Evolutionary conservation across 2,888 invertebrate genomes (phyloP), one percentile per base, ranked within the genome.

Genomic region (Cordilura impudica): DNA sequence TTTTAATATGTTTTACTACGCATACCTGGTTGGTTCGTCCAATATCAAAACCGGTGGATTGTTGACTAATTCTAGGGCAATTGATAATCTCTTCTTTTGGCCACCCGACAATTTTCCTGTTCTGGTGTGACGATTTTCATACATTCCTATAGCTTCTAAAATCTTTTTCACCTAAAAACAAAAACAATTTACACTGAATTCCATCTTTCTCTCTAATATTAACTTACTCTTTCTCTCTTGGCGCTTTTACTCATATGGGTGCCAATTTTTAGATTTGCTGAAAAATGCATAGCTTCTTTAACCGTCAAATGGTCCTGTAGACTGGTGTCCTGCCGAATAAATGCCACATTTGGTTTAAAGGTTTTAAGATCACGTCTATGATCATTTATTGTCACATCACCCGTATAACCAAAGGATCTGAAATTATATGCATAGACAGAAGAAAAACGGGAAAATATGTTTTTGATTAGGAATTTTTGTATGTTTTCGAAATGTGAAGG

Each of bases 31-130:
- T 21, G 98, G 98, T 90, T 98, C 98, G 88, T 98, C 98, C 82
- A 98, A 93, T 88, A 98, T 96, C 93, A 98, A 94, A 58, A 98
- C 93, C 0, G 96, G 95, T 1, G 98, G 98, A 89, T 98, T 97
- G 88, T 94, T 96, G 82, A 98, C 93, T 84, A 98, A 91, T 91
- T 98, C 98, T 81, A 97, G 91, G 7, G 97, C 97, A 81, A 98
- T 96, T 1, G 97, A 94, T 60, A 98, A 92, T 84, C 98, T 92
- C 89, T 98, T 98, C 85, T 93, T 93, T 90, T 98, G 96, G 0
- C 98, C 98, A 7, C 98, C 97, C 12, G 97, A 97, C 51, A 98
- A 91, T 53, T 92, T 90, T 2, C 91, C 91, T 0, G 95, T 94
- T 81, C 93, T 91, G 0, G 95, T 95, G 84, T 93, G 91, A 47